Base-by-base conservation (phyloP, 2,888 invertebrate species). In the Branchipolynoe longqiensis region DNA sequence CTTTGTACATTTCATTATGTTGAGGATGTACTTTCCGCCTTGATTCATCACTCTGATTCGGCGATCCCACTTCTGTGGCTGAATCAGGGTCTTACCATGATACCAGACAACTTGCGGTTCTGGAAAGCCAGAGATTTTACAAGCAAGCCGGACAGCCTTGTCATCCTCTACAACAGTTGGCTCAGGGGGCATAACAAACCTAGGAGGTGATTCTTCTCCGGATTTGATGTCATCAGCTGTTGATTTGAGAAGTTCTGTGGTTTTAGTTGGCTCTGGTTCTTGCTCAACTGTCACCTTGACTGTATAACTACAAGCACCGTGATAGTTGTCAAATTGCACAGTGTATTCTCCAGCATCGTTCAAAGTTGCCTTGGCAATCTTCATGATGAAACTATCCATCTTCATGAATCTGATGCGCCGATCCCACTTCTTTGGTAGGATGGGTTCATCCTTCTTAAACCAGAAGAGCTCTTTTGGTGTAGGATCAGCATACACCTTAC, bases 31-130 rank as follows among this genome's bases (percentile, higher is more conserved):
- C 28, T 78, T 78, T 25, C 31, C 28, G 14, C 22, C 78, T 31
- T 78, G 78, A 0, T 25, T 41, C 54, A 28, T 82, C 8, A 82
- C 58, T n/a, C 59, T 56, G 0, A 82, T 31, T 56, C 83, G 31
- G 1, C 58, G n/a, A 38, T 86, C 85, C 41, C 64, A 58, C 38
- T 86, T 84, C 33, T 87, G 88, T 1, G 89, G 85, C 74, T 86
- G 83, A 22, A 90, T 73, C 14, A 81, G 82, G 38, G 88, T 82
- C 0, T 90, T 91, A 85, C 91, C 90, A 59, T 90, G 90, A 56
- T 88, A 87, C 94, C 93, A 94, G 81, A 89, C 89, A 56, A 94
- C 91, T n/a, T 88, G 89, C 0, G 92, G 87, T 12, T 84, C 82
- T 40, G 88, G 87, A 28, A 84, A 31, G 8, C 85, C 82, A 8